Conservation (phyloP, 2,888 invertebrate genomes). For the Xylocampa areola region DNA sequence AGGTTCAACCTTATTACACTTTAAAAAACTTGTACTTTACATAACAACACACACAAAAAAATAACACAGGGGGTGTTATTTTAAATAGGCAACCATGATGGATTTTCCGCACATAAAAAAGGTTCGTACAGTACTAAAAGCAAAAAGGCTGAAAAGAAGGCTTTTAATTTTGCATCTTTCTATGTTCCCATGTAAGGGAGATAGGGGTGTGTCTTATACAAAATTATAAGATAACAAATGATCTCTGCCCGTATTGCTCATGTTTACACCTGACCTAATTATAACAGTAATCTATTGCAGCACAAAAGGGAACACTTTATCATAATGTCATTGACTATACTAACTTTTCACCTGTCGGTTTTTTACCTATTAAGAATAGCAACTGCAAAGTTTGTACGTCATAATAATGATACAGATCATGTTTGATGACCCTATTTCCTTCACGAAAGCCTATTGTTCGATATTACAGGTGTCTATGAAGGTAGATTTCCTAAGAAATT, state of each 20-base stretch:
- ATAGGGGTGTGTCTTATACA: constrained; percentile 27
- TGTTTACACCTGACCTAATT: constrained; percentile 57
- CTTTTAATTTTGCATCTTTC: constrained; percentile 23
- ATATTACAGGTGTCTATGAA: no score
- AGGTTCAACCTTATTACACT: no score
- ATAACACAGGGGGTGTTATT: no score
- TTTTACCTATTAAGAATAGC: constrained; percentile 29
- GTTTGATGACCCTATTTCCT: no score
- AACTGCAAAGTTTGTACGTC: constrained; percentile 5
- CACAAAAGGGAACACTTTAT: constrained; percentile 44
- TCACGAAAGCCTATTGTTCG: no score
- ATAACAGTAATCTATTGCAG: constrained; percentile 44
- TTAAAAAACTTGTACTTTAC: no score
- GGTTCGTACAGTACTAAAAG: neutral
- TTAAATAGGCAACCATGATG: neutral
- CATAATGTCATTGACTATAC: constrained; percentile 52
- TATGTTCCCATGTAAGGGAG: constrained; percentile 21
- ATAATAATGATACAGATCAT: no score
- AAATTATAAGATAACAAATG: constrained; percentile 41
- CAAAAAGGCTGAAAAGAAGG: constrained; percentile 9
- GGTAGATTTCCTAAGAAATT: no score
- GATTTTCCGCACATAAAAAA: neutral
- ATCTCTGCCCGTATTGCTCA: constrained; percentile 21
- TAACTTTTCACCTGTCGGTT: constrained; percentile 54
- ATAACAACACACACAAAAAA: no score